Evolutionary conservation across 2,113 vertebrate species (phyloP).

Genomic region (Calonectris borealis): DNA sequence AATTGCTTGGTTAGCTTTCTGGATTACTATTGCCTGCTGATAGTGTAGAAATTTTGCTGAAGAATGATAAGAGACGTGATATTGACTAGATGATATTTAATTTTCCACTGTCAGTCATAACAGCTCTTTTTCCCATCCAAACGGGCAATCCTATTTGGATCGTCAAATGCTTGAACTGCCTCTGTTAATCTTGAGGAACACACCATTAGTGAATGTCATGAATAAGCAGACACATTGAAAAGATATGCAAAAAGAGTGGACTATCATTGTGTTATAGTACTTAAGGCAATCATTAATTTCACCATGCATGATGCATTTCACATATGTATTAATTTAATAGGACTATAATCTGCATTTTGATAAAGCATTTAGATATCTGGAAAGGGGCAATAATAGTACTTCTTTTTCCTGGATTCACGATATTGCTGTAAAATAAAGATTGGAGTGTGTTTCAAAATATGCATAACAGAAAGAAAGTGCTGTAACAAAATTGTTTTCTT

Average conservation of each 20-base stretch:
- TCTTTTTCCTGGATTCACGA: not conserved
- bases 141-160: slow-evolving; percentile 60
- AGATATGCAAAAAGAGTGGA: slow-evolving; percentile 60
- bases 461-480: not conserved
- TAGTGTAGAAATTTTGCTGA: not conserved
- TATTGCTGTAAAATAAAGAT: not conserved
- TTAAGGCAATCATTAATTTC: not conserved
- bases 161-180: slow-evolving; percentile 74
- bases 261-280: too few species aligned
- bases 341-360: not conserved
- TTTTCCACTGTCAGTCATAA: not conserved
- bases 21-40: not conserved
- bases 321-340: not conserved
- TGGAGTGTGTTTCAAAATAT: not conserved
- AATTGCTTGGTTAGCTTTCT: not conserved
- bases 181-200: slow-evolving; percentile 76
- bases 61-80: not conserved
- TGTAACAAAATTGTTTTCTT: not conserved
- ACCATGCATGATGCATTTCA: not conserved
- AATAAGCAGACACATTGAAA: slow-evolving; percentile 76
- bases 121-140: slow-evolving; percentile 55
- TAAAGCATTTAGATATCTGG: not conserved
- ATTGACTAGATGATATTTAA: not conserved
- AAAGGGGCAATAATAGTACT: not conserved
- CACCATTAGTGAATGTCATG: slow-evolving; percentile 72